Evolutionary conservation across 2,888 invertebrate species (phyloP).

Genomic region (Ceratothoa steindachneri): DNA sequence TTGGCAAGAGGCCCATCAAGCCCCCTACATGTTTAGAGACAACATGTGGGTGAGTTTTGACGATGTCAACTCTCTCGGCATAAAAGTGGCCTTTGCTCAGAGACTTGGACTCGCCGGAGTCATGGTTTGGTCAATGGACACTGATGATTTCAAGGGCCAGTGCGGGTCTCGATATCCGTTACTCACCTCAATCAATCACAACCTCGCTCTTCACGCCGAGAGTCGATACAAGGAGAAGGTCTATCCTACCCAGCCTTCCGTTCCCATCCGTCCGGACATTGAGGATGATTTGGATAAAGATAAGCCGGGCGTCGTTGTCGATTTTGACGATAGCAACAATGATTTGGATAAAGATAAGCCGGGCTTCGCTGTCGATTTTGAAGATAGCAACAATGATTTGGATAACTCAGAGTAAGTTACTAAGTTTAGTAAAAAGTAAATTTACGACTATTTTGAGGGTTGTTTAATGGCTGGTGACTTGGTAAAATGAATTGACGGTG

Average conservation of each 20-base stretch:
- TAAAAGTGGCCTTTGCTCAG: constrained; percentile 28
- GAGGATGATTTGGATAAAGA: constrained; percentile 2
- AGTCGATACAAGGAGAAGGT: background rate
- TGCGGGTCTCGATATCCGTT: background rate
- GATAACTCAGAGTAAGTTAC: background rate
- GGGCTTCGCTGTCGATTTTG: background rate
- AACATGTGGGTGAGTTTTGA: constrained; percentile 58
- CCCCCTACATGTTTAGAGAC: constrained; percentile 62
- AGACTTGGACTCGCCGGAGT: background rate
- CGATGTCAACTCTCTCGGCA: constrained; percentile 33
- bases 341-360: background rate
- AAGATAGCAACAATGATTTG: background rate
- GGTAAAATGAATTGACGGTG: no score
- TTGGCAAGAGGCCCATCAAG: constrained; percentile 66
- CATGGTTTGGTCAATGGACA: constrained; percentile 8
- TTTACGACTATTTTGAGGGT: no score
- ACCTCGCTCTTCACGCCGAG: background rate
- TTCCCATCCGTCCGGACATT: background rate
- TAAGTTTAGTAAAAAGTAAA: no score
- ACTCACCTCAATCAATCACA: background rate
- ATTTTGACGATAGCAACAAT: background rate
- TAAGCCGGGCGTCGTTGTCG: background rate
- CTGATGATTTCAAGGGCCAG: constrained; percentile 3
- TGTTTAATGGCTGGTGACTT: no score
- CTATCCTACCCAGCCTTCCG: background rate